Evolutionary conservation across 2,113 vertebrate genomes (phyloP).

Genomic region (Rhynchopsitta pachyrhyncha): DNA sequence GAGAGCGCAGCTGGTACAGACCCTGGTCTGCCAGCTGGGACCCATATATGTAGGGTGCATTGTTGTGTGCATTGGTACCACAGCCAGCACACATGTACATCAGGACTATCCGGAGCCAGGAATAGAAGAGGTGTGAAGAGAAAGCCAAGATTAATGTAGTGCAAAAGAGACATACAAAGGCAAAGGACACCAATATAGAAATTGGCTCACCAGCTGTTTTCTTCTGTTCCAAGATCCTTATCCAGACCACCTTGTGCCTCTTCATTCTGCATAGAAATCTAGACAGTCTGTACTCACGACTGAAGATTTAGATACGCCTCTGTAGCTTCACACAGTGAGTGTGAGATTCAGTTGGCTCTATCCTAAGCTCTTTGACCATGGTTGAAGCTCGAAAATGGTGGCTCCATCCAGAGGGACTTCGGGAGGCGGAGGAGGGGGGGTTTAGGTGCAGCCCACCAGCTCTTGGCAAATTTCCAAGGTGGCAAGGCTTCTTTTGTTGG

Average conservation of each 20-base stretch:
- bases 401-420: background rate
- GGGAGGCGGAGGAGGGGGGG: background rate
- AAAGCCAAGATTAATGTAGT: background rate
- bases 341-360: background rate
- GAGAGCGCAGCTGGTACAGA: background rate
- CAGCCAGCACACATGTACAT: background rate
- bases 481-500: background rate
- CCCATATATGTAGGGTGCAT: rapidly evolving
- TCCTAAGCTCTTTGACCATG: background rate
- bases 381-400: background rate
- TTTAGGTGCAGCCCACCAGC: background rate
- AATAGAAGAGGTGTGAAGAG: background rate
- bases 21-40: background rate
- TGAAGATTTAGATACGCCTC: background rate
- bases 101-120: background rate
- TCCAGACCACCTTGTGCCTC: background rate
- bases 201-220: background rate
- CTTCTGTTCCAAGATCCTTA: background rate
- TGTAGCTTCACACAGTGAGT: background rate
- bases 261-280: background rate
- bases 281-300: background rate
- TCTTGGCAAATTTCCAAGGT: background rate
- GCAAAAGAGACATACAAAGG: rapidly evolving
- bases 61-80: rapidly evolving
- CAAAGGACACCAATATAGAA: background rate